Base-by-base conservation (phyloP, 1,140 invertebrate species). In the Matsumurasca onukii region DNA sequence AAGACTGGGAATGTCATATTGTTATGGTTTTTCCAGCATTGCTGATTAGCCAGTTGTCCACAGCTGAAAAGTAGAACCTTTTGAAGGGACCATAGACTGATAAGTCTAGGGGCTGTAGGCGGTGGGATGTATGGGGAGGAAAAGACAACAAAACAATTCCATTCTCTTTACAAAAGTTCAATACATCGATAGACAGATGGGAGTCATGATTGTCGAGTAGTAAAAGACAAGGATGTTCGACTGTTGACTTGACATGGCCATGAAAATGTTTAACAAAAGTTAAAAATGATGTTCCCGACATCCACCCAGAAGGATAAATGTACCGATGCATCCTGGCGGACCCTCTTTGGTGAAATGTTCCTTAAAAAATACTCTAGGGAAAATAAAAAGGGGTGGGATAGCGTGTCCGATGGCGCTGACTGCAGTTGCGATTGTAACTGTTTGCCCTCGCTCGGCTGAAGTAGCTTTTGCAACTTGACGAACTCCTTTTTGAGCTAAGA, bases 351-450 rank as follows among this genome's bases (percentile, higher is more conserved):
- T n/a, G n/a, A n/a, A n/a, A n/a, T n/a, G n/a, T n/a, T n/a, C n/a
- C n/a, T n/a, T n/a, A n/a, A n/a, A n/a, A n/a, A n/a, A n/a, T n/a
- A n/a, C n/a, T n/a, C n/a, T n/a, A n/a, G n/a, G 77, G 71, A 81
- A 82, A 30, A 80, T 71, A 69, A 81, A 81, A 25, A 79, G 45
- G 45, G 78, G 78, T 63, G 79, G 78, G 27, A 78, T 61, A 51
- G 65, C 39, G 68, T 76, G 75, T 39, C 76, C 76, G 34, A 74
- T 72, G 29, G 77, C 75, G 76, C 72, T 76, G 12, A 77, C 67
- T 62, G 66, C 67, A 48, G 69, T 49, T 20, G 66, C 57, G 22
- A 77, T 67, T 34, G 75, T 79, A 17, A 77, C 71, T 31, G 72
- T 48, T 51, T 51, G 49, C n/a, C 77, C 75, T 70, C 74, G 68